Evolutionary conservation across 1,140 invertebrate genomes (phyloP), one percentile per base, ranked within the genome.

Genomic region (Zelostemma sp.): DNA sequence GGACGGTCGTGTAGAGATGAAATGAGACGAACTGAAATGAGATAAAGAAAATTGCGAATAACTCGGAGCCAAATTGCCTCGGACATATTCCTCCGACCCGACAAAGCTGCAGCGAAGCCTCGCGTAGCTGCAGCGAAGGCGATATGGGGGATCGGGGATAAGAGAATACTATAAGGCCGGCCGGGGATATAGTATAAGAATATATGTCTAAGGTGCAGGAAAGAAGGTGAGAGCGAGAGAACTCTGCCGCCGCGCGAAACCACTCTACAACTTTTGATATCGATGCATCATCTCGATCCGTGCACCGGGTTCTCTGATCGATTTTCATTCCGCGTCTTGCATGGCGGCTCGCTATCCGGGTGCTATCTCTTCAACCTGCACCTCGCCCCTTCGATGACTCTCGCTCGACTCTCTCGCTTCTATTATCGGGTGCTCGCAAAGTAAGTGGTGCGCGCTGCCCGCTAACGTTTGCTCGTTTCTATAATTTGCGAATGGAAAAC

Each of bases 271-370:
- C 75, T 84, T 81, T 81, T 81, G 77, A 84, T 85, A 85, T 85
- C 83, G 80, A 83, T 81, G 83, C 81, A 85, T 85, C 83, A 85
- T 85, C 83, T 83, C 79, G 77, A 81, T 81, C 74, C 79, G 76
- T 76, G 79, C 78, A 75, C 77, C 75, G 77, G 72, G 62, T 77
- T 80, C 76, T 76, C 77, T 79, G 83, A 84, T 84, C 83, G 81
- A 83, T 85, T 85, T 84, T 82, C 81, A 83, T 84, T 83, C 77
- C 80, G 75, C 76, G 76, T 72, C 69, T 82, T 80, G 73, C 74
- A 79, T 75, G 75, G 74, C 64, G 72, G 73, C 71, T 75, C 75
- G 72, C 79, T 83, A 82, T 81, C 80, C 74, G 77, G 68, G 67
- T 76, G 69, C 68, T 78, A 82, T 81, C 78, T 81, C 78, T 80